A percentile compares a stretch with the other conserved stretches of the same genome.
Conservation (phyloP, 2,888 invertebrate genomes). For the Scelioninae gen. 1 region DNA sequence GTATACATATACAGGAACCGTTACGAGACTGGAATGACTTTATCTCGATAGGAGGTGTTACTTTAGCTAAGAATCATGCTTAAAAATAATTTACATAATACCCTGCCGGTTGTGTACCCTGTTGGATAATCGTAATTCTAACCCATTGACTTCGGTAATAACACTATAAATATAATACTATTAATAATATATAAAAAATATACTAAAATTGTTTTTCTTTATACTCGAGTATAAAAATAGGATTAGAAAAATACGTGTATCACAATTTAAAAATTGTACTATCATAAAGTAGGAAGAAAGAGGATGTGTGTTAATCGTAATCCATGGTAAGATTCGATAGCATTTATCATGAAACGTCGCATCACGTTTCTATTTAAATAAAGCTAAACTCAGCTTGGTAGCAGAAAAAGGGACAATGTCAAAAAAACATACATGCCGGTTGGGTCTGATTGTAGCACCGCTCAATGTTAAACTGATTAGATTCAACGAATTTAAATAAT, state of each 20-base stretch:
- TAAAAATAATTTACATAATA: slow-evolving; percentile 42
- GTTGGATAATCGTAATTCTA: not conserved
- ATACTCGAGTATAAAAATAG: slow-evolving; percentile 26
- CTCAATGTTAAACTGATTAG: not conserved
- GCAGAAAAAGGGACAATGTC: slow-evolving; percentile 76
- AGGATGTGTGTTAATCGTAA: slow-evolving; percentile 14
- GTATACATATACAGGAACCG: slow-evolving; percentile 1
- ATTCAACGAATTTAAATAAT: slow-evolving; percentile 5
- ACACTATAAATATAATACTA: not conserved
- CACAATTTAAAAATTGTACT: slow-evolving; percentile 33
- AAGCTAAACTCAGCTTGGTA: slow-evolving; percentile 81
- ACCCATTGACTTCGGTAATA: not conserved
- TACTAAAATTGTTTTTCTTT: no score
- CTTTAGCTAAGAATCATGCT: slow-evolving; percentile 30
- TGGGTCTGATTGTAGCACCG: slow-evolving; percentile 13
- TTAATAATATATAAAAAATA: slow-evolving; percentile 17
- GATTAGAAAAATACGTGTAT: slow-evolving; percentile 13
- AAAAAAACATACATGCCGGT: slow-evolving; percentile 68
- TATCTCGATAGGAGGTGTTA: slow-evolving; percentile 5
- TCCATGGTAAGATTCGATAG: slow-evolving; percentile 2
- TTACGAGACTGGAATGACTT: slow-evolving; percentile 16
- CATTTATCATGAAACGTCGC: slow-evolving; percentile 5
- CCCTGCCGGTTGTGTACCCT: slow-evolving; percentile 15
- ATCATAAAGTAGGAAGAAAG: slow-evolving; percentile 3
- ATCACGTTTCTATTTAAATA: slow-evolving; percentile 73